Evolutionary conservation across 2,888 invertebrate species (phyloP).

Genomic region (Athalia cordata): DNA sequence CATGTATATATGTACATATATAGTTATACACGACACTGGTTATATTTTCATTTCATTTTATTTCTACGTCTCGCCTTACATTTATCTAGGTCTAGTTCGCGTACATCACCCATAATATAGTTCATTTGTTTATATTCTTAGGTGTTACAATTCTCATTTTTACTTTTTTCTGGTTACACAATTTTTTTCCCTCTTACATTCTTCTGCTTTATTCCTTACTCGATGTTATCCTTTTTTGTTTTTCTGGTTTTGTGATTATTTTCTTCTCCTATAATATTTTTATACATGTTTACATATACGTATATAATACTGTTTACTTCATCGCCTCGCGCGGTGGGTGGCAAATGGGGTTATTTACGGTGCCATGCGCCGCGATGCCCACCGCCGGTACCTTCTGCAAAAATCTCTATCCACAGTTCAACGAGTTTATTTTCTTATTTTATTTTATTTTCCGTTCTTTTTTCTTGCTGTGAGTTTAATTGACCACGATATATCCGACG

Average conservation of each 20-base stretch:
- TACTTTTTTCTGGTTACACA: not conserved
- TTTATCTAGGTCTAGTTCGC: too few relatives aligned
- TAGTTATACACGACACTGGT: too few relatives aligned
- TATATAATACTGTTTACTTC: not conserved
- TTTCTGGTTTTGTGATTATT: not conserved
- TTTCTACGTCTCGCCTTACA: too few relatives aligned
- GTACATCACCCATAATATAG: too few relatives aligned
- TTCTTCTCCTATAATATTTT: not conserved
- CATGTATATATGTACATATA: too few relatives aligned
- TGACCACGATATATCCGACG: conserved; percentile 21
- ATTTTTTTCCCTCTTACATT: not conserved
- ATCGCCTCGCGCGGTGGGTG: conserved; percentile 24
- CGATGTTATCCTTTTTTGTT: not conserved
- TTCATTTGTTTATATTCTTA: too few relatives aligned
- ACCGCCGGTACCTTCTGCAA: not conserved
- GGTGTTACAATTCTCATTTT: not conserved
- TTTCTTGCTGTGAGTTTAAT: conserved; percentile 12
- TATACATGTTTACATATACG: not conserved
- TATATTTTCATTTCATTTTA: too few relatives aligned
- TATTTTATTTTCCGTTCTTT: not conserved
- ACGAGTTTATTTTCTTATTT: conserved; percentile 1
- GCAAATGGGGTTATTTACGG: conserved; percentile 47
- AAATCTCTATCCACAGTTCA: not conserved
- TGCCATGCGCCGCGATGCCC: conserved; percentile 1
- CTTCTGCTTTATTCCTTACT: not conserved